Evolutionary conservation across 2,888 invertebrate genomes (phyloP), one percentile per base, ranked within the genome.

Genomic region (Trachelus tabidus): DNA sequence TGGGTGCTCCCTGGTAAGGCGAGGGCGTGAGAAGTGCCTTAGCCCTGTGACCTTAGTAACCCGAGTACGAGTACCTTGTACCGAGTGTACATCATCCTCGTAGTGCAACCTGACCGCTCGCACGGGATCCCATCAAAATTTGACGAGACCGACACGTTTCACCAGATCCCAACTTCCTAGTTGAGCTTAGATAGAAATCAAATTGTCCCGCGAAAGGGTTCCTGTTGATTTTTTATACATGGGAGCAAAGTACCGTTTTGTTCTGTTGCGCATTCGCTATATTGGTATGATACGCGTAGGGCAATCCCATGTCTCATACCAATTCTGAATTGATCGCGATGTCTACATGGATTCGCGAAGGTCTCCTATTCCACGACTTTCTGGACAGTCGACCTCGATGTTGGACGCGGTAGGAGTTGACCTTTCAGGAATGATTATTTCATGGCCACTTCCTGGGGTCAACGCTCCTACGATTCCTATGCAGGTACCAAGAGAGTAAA

Each of bases 1-100:
- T 90, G 89, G 89, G 89, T 90, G 89, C 88, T 88, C 85, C 84
- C 79, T 86, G 87, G 87, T 86, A 88, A 88, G 87, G 88, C 88
- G 90, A 90, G 91, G 91, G 91, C 91, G 91, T 91, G 91, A 91
- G 91, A 91, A 91, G 90, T 90, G 90, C 90, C 90, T 89, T 88
- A 87, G 89, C 90, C 90, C 90, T 90, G 89, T 90, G 90, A 91
- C 90, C 91, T 89, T 88, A 87, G 87, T 86, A 87, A 85, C 87
- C 88, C 86, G 84, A 84, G 85, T 87, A 87, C 71, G 31, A 71
- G 71, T 71, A 71, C 33, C 31, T 6, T 34, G 71, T 71, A 71
- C 71, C 1, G 71, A 71, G 71, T 33, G 71, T 31, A 71, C 34
- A 31, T 71, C 56, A 56, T 56, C 56, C 56, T 56, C 56, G 56